These are phyloP conservation scores for Tetheella fluctuosa DNA, from an alignment of 2,888 invertebrate genomes.

Conservation along the genomic window DNA sequence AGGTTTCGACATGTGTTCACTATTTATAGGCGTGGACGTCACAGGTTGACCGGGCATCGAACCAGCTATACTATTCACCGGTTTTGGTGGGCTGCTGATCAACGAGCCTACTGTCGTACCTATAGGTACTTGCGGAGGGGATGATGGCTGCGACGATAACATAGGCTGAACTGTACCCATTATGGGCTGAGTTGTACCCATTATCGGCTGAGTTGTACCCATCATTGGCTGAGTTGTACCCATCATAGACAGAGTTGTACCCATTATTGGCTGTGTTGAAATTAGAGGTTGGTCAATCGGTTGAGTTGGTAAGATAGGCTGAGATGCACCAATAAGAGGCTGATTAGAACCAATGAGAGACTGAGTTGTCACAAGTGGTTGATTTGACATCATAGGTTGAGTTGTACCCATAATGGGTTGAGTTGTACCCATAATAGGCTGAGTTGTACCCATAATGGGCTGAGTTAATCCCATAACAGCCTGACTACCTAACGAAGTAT, in stretches of 20 bases:
- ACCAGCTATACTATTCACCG: constrained; percentile 42
- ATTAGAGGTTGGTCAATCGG: constrained; percentile 16
- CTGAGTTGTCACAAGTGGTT: constrained; percentile 28
- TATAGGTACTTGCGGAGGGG: constrained; percentile 48
- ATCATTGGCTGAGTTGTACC: constrained; percentile 15
- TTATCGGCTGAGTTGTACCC: neutral
- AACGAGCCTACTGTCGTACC: constrained; percentile 56
- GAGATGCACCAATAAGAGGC: constrained; percentile 19
- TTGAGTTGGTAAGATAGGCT: constrained; percentile 13
- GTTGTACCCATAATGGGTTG: constrained; percentile 18
- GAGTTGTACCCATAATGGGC: constrained; percentile 34
- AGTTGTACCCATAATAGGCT: constrained; percentile 10
- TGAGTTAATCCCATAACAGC: constrained; percentile 57
- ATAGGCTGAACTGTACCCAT: constrained; percentile 21
- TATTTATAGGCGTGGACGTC: constrained; percentile 72
- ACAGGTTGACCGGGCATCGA: constrained; percentile 60
- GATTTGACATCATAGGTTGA: constrained; percentile 21
- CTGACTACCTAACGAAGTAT: constrained; percentile 36
- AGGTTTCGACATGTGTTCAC: constrained; percentile 69
- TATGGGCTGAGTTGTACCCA: constrained; percentile 19
- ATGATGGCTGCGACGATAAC: constrained; percentile 28
- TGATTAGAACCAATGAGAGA: constrained; percentile 22
- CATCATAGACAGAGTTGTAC: constrained; percentile 1
- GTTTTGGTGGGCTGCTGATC: constrained; percentile 63
- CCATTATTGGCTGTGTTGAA: constrained; percentile 1